Conservation (phyloP, 64 coral and sea anemone genomes). For the Hydrozoanthus tunicans region DNA sequence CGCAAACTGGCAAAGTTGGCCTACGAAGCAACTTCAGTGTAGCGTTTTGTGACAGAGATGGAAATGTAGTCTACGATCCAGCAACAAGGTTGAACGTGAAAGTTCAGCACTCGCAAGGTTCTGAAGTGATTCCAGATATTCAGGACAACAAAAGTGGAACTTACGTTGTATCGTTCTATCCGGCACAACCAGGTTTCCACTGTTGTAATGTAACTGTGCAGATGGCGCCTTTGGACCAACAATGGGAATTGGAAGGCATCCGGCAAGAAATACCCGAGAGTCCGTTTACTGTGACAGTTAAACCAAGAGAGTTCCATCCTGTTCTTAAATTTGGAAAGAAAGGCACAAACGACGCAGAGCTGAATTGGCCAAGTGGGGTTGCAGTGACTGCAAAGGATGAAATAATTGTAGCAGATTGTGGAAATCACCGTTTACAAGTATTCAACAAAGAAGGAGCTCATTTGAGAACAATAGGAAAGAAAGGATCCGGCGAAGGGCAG, state of each 20-base stretch:
- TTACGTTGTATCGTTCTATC: slow-evolving; percentile 26
- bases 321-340: slow-evolving; percentile 61
- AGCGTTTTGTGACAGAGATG: slow-evolving; percentile 7
- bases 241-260: slow-evolving; percentile 1
- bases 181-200: slow-evolving; percentile 15
- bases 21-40: slow-evolving; percentile 23
- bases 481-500: slow-evolving; percentile 18
- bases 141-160: slow-evolving; percentile 12
- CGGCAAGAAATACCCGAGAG: slow-evolving; percentile 54
- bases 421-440: slow-evolving; percentile 49
- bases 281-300: slow-evolving; percentile 52
- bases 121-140: slow-evolving; percentile 4
- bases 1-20: slow-evolving; percentile 10
- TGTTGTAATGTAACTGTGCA: background rate
- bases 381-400: slow-evolving; percentile 46
- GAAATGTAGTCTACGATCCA: slow-evolving; percentile 1
- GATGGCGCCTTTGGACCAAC: background rate
- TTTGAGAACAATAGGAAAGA: slow-evolving; percentile 34
- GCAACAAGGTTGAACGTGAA: background rate
- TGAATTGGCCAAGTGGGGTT: slow-evolving; percentile 53
- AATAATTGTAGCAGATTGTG: slow-evolving; percentile 48
- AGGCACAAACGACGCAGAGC: slow-evolving; percentile 36
- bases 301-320: slow-evolving; percentile 55
- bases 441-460: slow-evolving; percentile 43
- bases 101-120: slow-evolving; percentile 25